Evolutionary conservation across 2,888 invertebrate genomes (phyloP).

Genomic region (Stegana nigrithorax): DNA sequence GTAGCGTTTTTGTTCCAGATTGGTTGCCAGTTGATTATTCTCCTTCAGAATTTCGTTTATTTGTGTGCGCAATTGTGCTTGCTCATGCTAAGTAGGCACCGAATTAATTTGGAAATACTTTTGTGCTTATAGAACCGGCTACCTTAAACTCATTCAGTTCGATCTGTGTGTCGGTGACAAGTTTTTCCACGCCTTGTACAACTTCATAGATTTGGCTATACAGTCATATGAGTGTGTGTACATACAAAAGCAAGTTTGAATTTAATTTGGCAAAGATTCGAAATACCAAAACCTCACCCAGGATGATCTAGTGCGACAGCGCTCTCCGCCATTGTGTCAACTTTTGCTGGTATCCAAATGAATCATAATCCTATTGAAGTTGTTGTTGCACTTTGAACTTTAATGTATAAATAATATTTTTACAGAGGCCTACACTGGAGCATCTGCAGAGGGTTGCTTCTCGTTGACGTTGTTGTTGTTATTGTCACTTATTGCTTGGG

Average conservation of each 20-base stretch:
- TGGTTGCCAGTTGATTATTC: conserved; percentile 56
- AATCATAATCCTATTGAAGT: background rate
- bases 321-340: background rate
- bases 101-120: too few relatives aligned
- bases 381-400: background rate
- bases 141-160: conserved; percentile 55
- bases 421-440: background rate
- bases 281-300: too few relatives aligned
- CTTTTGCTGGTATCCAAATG: too few relatives aligned
- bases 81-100: conserved; percentile 65
- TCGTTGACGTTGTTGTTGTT: background rate
- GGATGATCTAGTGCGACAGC: too few relatives aligned
- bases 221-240: too few relatives aligned
- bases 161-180: conserved; percentile 53
- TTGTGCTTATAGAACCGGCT: too few relatives aligned
- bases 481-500: background rate
- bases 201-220: too few relatives aligned
- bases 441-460: background rate
- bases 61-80: conserved; percentile 56
- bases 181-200: conserved; percentile 48
- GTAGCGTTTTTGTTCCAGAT: conserved; percentile 45
- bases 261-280: too few relatives aligned
- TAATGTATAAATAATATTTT: background rate
- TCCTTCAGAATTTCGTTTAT: conserved; percentile 63
- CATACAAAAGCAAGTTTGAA: too few relatives aligned